Conservation (phyloP, 2,797 vertebrate species). For the Coracias cyanogaster region DNA sequence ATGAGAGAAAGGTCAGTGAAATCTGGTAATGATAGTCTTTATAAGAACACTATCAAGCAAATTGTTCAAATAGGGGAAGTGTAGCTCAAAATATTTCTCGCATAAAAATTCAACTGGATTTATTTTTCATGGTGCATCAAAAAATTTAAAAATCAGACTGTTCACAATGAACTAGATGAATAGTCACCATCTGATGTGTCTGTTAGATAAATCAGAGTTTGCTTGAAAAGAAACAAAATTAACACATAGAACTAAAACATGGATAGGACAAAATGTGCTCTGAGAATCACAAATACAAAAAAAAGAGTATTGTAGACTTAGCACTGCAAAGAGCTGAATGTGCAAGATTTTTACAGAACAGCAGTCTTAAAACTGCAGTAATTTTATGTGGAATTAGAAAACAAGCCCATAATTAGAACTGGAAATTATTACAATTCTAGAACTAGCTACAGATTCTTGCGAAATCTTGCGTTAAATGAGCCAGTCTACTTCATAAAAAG, state of each 20-base stretch:
- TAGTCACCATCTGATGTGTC: neutral
- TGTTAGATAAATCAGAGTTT: neutral
- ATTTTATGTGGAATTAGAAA: neutral
- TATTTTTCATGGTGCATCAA: neutral
- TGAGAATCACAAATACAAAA: neutral
- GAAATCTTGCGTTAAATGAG: neutral
- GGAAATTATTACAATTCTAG: neutral
- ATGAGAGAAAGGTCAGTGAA: neutral
- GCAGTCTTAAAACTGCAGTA: neutral
- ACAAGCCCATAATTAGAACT: neutral
- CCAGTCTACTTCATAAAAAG: neutral
- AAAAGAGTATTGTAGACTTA: neutral
- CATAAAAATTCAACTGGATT: neutral
- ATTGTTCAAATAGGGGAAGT: neutral
- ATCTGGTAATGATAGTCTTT: neutral
- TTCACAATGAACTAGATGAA: neutral
- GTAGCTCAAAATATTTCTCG: neutral
- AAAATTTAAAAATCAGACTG: neutral
- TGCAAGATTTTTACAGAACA: neutral
- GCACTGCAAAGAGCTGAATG: neutral
- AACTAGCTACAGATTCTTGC: neutral
- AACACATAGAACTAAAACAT: neutral
- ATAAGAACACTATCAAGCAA: neutral
- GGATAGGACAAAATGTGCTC: neutral
- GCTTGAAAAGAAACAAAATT: neutral